Conservation (phyloP, 1,140 invertebrate species). For the Lamellibrachia luymesi region DNA sequence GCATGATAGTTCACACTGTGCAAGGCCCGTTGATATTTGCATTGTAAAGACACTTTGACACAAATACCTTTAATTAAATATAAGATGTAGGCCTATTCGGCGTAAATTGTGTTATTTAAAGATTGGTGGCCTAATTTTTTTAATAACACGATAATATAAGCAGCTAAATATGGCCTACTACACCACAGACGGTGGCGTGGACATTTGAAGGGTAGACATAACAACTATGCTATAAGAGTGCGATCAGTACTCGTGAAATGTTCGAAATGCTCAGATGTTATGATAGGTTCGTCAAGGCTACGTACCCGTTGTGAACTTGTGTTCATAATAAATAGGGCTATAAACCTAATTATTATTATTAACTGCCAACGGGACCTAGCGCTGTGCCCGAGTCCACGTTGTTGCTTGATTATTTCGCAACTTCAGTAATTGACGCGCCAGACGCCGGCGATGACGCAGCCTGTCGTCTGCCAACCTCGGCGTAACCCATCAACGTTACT, state of each 20-base stretch:
- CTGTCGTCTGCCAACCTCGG: neutral
- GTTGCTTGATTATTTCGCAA: neutral
- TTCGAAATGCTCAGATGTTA: neutral
- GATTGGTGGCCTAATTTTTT: neutral
- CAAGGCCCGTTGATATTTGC: neutral
- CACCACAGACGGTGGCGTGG: neutral
- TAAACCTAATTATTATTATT: neutral
- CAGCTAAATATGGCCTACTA: neutral
- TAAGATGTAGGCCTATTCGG: too few species aligned
- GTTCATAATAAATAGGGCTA: neutral
- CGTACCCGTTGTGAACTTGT: neutral
- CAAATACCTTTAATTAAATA: too few species aligned
- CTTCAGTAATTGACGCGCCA: neutral
- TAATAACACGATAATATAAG: neutral
- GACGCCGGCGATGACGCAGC: neutral
- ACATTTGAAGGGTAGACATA: neutral
- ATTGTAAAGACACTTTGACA: neutral
- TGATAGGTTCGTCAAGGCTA: neutral
- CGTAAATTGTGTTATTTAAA: neutral
- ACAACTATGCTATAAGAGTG: neutral
- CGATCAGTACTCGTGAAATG: neutral
- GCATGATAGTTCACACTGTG: neutral
- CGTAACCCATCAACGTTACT: slow-evolving; percentile 1
- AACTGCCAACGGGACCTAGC: neutral
- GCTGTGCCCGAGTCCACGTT: neutral